A percentile compares a stretch with the other conserved stretches of the same genome.
These are phyloP conservation scores for Platichthys flesus DNA, from an alignment of 2,113 vertebrate genomes.

Conservation along the genomic window DNA sequence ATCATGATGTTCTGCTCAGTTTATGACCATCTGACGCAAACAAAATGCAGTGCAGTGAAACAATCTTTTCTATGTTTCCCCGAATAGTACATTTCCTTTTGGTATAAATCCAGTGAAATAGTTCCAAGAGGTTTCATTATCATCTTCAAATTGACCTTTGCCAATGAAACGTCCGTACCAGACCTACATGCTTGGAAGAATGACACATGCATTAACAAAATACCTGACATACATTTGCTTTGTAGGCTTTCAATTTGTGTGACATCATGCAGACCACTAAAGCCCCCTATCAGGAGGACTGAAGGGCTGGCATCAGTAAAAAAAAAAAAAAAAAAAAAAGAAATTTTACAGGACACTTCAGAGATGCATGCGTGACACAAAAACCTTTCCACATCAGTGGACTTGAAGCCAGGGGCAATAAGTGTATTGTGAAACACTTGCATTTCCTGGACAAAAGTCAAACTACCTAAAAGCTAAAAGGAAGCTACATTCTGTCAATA, in stretches of 20 bases:
- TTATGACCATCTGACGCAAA: slow-evolving; percentile 11
- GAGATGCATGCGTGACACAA: slow-evolving; percentile 21
- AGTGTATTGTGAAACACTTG: slow-evolving; percentile 11
- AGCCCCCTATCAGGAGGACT: background rate
- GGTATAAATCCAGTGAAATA: no score
- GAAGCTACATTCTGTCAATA: background rate
- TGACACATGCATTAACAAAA: slow-evolving; percentile 12
- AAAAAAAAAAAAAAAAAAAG: background rate
- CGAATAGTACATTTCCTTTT: background rate
- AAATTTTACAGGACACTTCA: slow-evolving; percentile 2
- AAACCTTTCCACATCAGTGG: slow-evolving; percentile 42
- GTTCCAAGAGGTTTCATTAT: background rate
- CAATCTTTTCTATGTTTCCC: background rate
- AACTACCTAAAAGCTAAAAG: slow-evolving; percentile 1
- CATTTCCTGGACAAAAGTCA: slow-evolving; percentile 34
- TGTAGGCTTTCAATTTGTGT: slow-evolving; percentile 10
- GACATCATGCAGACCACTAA: background rate
- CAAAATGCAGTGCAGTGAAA: background rate
- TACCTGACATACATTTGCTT: slow-evolving; percentile 5
- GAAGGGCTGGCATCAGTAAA: background rate
- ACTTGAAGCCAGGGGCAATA: slow-evolving; percentile 31
- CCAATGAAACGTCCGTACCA: background rate
- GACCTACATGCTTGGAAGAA: slow-evolving; percentile 4
- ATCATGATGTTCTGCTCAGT: slow-evolving; percentile 30
- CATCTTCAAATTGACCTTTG: background rate